A percentile compares a stretch with the other conserved stretches of the same genome.
Conservation (phyloP, 2,888 invertebrate genomes). For the Polyploca ridens region DNA sequence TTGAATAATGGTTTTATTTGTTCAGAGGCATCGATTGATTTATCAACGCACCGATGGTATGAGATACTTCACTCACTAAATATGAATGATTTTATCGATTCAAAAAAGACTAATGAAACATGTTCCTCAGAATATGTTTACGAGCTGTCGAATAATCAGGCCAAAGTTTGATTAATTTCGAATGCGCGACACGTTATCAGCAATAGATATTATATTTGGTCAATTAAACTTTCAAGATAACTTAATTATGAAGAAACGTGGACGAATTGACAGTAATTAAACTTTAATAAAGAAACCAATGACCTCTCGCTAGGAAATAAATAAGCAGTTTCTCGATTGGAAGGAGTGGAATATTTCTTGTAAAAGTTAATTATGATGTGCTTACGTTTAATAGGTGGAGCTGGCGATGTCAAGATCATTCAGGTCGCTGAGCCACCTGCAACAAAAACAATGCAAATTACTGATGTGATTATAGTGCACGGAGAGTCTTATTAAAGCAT, state of each 20-base stretch:
- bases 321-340: constrained; percentile 32
- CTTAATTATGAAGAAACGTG: constrained; percentile 22
- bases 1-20: constrained; percentile 71
- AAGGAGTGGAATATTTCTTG: constrained; percentile 40
- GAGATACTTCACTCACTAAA: constrained; percentile 35
- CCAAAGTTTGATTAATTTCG: constrained; percentile 56
- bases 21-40: constrained; percentile 53
- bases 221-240: constrained; percentile 34
- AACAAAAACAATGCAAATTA: constrained; percentile 54
- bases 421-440: constrained; percentile 74
- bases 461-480: constrained; percentile 34
- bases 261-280: constrained; percentile 27
- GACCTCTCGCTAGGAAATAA: constrained; percentile 44
- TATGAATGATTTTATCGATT: constrained; percentile 25
- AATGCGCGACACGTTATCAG: constrained; percentile 51
- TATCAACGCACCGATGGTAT: constrained; percentile 54
- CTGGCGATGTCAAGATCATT: constrained; percentile 71
- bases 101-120: constrained; percentile 28
- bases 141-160: constrained; percentile 48
- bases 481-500: constrained; percentile 7
- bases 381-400: constrained; percentile 77
- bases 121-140: constrained; percentile 33
- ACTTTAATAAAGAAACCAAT: constrained; percentile 46
- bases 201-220: constrained; percentile 37
- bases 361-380: constrained; percentile 36